Evolutionary conservation across 2,113 vertebrate genomes (phyloP).

Genomic region (Cyrtonyx montezumae): DNA sequence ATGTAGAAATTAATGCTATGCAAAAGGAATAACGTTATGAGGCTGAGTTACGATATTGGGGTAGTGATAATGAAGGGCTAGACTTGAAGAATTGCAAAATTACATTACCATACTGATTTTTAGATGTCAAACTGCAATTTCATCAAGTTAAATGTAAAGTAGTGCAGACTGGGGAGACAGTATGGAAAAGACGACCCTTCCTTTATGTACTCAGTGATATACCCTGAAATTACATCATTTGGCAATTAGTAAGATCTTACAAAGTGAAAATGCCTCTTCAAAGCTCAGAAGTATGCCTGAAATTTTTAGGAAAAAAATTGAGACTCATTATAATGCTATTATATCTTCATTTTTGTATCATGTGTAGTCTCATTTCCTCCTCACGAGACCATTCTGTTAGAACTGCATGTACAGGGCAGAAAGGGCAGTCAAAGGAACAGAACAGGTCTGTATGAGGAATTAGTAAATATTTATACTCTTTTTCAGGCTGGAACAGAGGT

Average conservation of each 20-base stretch:
- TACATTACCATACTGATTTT: background rate
- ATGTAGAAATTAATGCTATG: background rate
- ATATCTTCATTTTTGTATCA: background rate
- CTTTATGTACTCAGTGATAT: background rate
- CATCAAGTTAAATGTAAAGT: background rate
- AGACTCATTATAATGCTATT: background rate
- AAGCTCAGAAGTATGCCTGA: background rate
- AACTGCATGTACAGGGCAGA: background rate
- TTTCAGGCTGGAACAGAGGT: background rate
- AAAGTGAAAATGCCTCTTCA: background rate
- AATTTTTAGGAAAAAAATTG: background rate
- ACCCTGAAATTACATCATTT: rapidly evolving
- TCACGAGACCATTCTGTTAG: background rate
- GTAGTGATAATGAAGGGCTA: background rate
- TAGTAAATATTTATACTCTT: background rate
- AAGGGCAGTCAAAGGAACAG: background rate
- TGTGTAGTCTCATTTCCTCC: background rate
- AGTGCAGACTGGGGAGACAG: background rate
- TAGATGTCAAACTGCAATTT: background rate
- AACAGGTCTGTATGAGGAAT: background rate
- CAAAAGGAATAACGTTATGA: background rate
- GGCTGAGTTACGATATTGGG: background rate
- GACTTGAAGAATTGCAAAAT: background rate
- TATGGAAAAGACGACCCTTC: background rate
- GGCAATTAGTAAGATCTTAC: background rate